Percentiles rank a stretch among this genome's conserved stretches.
phyloP scores from a whole-genome alignment of 2,888 invertebrate genomes.

The Amiota minor region DNA sequence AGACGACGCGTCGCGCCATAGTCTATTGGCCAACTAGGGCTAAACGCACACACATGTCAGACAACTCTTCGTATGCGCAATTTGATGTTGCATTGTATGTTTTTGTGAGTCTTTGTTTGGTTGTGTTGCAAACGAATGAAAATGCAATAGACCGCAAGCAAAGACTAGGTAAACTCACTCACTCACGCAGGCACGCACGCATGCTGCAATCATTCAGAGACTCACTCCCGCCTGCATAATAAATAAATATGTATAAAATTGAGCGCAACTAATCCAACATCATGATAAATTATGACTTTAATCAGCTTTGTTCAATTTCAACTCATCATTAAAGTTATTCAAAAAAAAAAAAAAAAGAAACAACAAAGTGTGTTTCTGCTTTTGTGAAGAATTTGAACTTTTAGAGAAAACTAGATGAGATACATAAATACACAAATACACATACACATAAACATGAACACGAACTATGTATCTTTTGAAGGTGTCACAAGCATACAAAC shows the following conservation, averaged over 20 bases:
- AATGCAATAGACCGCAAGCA: not conserved
- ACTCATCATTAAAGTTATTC: constrained; percentile 56
- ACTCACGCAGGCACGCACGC: not conserved
- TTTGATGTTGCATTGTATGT: constrained; percentile 8
- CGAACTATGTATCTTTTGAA: constrained; percentile 39
- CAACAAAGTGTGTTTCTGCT: constrained; percentile 4
- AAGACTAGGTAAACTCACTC: not conserved
- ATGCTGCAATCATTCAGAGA: not conserved
- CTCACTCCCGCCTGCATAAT: constrained; percentile 53
- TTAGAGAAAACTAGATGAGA: constrained; percentile 43
- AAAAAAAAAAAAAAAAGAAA: constrained; percentile 19
- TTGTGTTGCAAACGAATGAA: constrained; percentile 29
- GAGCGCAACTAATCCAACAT: constrained; percentile 62
- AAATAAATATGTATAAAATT: constrained; percentile 66
- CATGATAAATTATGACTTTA: constrained; percentile 67
- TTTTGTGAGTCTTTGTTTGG: not conserved
- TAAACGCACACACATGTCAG: not conserved
- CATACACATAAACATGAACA: constrained; percentile 4
- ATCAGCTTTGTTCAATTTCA: constrained; percentile 67
- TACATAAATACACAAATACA: constrained; percentile 37
- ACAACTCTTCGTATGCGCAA: constrained; percentile 28
- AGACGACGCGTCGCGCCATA: not conserved
- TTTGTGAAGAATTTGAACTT: constrained; percentile 11
- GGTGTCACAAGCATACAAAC: constrained; percentile 54
- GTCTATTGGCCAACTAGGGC: not conserved